Base-by-base conservation (phyloP, 2,888 invertebrate species). In the Napeogenes sylphis region DNA sequence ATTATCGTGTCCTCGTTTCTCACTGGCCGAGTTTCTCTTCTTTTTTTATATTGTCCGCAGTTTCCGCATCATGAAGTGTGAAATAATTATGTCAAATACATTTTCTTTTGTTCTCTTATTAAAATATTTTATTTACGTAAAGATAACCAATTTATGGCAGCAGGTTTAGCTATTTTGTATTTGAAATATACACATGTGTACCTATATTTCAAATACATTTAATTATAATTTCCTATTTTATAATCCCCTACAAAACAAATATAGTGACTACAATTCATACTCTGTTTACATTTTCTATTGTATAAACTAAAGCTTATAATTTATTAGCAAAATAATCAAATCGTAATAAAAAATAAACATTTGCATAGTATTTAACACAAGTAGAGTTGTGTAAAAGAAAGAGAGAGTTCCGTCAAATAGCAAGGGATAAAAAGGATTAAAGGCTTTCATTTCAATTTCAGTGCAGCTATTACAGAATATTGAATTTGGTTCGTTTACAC, bases 401-500 rank as follows among this genome's bases (percentile, higher is more conserved):
- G 21, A 21, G 21, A 21, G 21, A 21, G 21, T 46, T 21, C 51
- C 45, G 30, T 56, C 33, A 55, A 57, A 62, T 54, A 54, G 8
- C 47, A 32, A 54, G 51, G 35, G 55, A 58, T 59, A 62, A 56
- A 63, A 46, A 57, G 62, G 63, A 65, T 63, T 65, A 67, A 61
- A 65, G 57, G 57, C 58, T 57, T 67, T 64, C 55, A 61, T 64
- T 66, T 66, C 59, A 63, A 70, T 62, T 65, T 61, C 63, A 59
- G 51, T 57, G 58, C 55, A 56, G 54, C 64, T 66, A 62, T 65
- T 53, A 53, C 54, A 63, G 63, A 64, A 63, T 69, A 68, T 68
- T 63, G 63, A 65, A 66, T 67, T 67, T 66, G 51, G 63, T 65
- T 64, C 61, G 61, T 63, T 68, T 69, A 57, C 65, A 64, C 45